Base-by-base conservation (phyloP, 2,888 invertebrate species). In the Trichopoda pennipes region DNA sequence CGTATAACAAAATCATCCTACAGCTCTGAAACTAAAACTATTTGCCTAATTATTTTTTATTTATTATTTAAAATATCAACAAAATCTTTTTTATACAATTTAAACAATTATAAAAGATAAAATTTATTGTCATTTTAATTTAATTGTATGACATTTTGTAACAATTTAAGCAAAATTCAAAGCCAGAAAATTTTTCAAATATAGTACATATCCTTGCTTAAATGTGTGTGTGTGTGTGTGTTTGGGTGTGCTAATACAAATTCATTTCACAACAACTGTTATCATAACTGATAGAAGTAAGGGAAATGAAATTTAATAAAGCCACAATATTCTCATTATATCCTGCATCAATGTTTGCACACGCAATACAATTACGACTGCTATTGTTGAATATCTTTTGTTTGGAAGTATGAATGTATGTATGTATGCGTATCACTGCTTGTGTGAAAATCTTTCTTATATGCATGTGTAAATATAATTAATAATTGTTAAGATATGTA, bases 41-140 rank as follows among this genome's bases (percentile, higher is more conserved):
- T 47, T n/a, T 60, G 17, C 21, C 38, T 38, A n/a, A 10, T 23
- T 38, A 60, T 23, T 49, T 61, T 16, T 21, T 56, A n/a, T 35
- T 56, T 16, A 38, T 74, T 74, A 47, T 64, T 74, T 12, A 53
- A 8, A 35, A 53, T 12, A 23, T 35, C 17, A 60, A 60, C 56
- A 60, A 17, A 66, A 64, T 55, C 16, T 53, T 55, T 68, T 60
- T 44, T 73, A 42, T 4, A 79, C 56, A 78, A 78, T 72, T 72
- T 58, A n/a, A 51, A 61, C 51, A 79, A 73, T 79, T 79, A 68
- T 66, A 73, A 66, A 79, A 73, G 60, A 73, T 68, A 19, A 61
- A 74, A 80, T 69, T 74, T 68, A 68, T 74, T 80, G 73, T 74
- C 47, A 80, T 68, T 74, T 74, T 68, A 80, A 74, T 68, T 73